Evolutionary conservation across 2,113 vertebrate genomes (phyloP).

Genomic region (Entomyzon cyanotis): DNA sequence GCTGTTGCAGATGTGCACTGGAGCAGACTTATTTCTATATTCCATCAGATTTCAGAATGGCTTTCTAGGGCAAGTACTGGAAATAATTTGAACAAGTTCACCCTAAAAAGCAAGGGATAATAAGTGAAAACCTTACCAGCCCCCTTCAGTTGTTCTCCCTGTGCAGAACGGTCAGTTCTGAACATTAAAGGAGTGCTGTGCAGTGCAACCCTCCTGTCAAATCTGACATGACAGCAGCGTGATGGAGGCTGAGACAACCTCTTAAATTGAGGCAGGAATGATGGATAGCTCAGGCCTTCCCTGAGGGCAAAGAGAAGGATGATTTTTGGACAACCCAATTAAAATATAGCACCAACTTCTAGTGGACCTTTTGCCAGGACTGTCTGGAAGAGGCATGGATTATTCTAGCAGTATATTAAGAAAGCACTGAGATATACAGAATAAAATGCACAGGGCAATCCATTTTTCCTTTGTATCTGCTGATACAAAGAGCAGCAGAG

Average conservation of each 20-base stretch:
- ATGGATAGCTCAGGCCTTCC: slow-evolving; percentile 38
- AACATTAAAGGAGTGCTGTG: neutral
- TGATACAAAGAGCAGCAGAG: neutral
- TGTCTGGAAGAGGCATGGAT: neutral
- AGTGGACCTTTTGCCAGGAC: neutral
- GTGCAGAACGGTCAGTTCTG: slow-evolving; percentile 9
- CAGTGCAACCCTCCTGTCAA: neutral
- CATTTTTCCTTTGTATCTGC: neutral
- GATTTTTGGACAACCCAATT: slow-evolving; percentile 53
- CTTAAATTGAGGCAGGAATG: slow-evolving; percentile 27
- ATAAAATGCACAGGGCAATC: neutral
- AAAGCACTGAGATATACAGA: neutral
- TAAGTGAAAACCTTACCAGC: neutral
- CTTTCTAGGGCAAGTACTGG: slow-evolving; percentile 17
- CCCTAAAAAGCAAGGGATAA: neutral
- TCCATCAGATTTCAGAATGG: neutral
- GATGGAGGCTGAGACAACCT: slow-evolving; percentile 19
- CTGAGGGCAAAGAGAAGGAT: slow-evolving; percentile 29
- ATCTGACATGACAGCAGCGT: neutral
- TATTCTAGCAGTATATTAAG: neutral
- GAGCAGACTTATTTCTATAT: neutral
- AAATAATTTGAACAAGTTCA: slow-evolving; percentile 24
- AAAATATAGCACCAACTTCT: neutral
- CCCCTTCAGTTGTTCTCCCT: neutral
- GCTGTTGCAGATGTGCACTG: neutral